phyloP scores from a whole-genome alignment of 2,888 invertebrate genomes.

The Dorcus hopei region DNA sequence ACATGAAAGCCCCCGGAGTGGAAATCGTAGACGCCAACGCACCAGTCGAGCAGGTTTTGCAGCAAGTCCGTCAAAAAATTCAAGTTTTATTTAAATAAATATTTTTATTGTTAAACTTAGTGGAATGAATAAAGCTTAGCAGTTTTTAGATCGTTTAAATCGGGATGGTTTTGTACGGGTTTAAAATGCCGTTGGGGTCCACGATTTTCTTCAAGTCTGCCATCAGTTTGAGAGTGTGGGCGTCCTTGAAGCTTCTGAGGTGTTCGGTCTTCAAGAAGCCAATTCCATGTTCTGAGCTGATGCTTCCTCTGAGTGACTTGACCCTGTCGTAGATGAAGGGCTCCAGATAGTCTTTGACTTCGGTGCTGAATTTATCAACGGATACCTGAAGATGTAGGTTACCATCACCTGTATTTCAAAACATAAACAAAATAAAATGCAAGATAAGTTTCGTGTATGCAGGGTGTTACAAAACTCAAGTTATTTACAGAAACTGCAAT shows the following conservation, averaged over 20 bases:
- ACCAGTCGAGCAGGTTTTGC: slow-evolving; percentile 1
- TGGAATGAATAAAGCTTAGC: neutral
- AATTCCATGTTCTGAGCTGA: slow-evolving; percentile 96
- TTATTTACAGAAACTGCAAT: too few species aligned
- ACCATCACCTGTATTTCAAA: slow-evolving; percentile 69
- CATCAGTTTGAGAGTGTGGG: slow-evolving; percentile 76
- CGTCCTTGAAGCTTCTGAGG: slow-evolving; percentile 76
- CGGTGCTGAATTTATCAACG: slow-evolving; percentile 62
- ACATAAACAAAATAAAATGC: neutral
- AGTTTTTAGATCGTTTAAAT: too few species aligned
- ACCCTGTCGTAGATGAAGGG: slow-evolving; percentile 92
- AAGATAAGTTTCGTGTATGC: neutral
- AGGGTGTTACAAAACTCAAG: too few species aligned
- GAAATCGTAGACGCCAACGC: slow-evolving; percentile 17
- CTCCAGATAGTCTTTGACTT: slow-evolving; percentile 67
- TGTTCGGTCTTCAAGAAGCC: slow-evolving; percentile 85
- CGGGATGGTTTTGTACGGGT: slow-evolving; percentile 80
- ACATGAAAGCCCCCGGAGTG: slow-evolving; percentile 20
- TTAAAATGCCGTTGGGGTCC: slow-evolving; percentile 93
- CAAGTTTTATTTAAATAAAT: too few species aligned
- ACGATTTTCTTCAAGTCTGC: slow-evolving; percentile 76
- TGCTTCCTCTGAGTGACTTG: slow-evolving; percentile 75
- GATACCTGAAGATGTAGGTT: slow-evolving; percentile 93
- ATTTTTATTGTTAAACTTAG: neutral
- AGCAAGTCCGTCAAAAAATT: too few species aligned